Conservation (phyloP, 2,888 invertebrate species). For the Hypercompe scribonia region DNA sequence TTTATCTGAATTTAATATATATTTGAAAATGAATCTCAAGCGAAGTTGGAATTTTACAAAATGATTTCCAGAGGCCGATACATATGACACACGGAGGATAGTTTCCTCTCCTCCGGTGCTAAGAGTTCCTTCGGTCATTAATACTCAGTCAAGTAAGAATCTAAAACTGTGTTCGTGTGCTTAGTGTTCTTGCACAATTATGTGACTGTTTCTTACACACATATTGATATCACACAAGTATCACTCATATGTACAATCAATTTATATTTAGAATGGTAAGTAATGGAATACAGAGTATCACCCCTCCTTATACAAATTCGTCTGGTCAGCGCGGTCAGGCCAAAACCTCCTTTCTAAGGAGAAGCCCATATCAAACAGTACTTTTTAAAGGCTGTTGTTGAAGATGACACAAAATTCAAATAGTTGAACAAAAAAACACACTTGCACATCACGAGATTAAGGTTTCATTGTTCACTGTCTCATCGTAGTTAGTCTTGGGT, state of each 20-base stretch:
- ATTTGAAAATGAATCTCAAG: too few species aligned
- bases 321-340: too few species aligned
- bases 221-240: conserved; percentile 28
- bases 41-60: background rate
- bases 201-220: conserved; percentile 28
- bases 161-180: conserved; percentile 31
- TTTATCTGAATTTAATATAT: too few species aligned
- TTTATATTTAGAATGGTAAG: too few species aligned
- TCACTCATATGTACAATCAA: background rate
- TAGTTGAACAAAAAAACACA: background rate
- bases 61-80: conserved; percentile 71
- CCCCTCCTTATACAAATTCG: too few species aligned
- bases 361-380: too few species aligned
- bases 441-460: conserved; percentile 29
- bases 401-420: too few species aligned
- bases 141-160: conserved; percentile 71
- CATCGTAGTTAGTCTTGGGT: conserved; percentile 29
- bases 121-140: conserved; percentile 62
- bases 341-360: too few species aligned
- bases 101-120: conserved; percentile 65
- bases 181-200: conserved; percentile 37
- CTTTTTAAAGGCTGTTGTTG: too few species aligned
- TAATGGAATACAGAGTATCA: too few species aligned
- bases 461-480: conserved; percentile 25
- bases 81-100: conserved; percentile 62